Evolutionary conservation across 2,888 invertebrate species (phyloP), one percentile per base, ranked within the genome.

Genomic region (Phymatocera aterrima): DNA sequence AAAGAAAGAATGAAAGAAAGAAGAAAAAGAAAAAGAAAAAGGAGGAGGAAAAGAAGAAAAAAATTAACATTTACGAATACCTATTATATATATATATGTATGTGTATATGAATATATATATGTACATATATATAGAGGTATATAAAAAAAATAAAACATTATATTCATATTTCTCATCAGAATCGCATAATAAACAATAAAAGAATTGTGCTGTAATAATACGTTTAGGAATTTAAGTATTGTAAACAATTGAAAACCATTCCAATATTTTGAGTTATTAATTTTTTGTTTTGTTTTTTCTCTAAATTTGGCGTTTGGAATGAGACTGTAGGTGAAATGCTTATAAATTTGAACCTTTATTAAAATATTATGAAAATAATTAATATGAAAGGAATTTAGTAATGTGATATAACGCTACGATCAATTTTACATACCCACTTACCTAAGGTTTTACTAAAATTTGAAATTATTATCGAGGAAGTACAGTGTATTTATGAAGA

Each of bases 91-190:
- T n/a, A n/a, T n/a, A n/a, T n/a, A n/a, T n/a, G n/a, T n/a, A n/a
- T n/a, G n/a, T n/a, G n/a, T n/a, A n/a, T n/a, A n/a, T n/a, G n/a
- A n/a, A n/a, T n/a, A n/a, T n/a, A n/a, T n/a, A n/a, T n/a, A n/a
- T n/a, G n/a, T n/a, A n/a, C n/a, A n/a, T n/a, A n/a, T n/a, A n/a
- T n/a, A n/a, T n/a, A n/a, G n/a, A n/a, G n/a, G n/a, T n/a, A n/a
- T n/a, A n/a, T n/a, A n/a, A n/a, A n/a, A n/a, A n/a, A n/a, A n/a
- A 85, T 85, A 87, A 88, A 84, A 87, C 84, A 83, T 83, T 82
- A 82, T 82, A 83, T 82, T 82, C 80, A 80, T 82, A 83, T 82
- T 81, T 81, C 79, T 80, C 75, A 61, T 57, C 75, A 60, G 75
- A 60, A 60, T 57, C 43, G 75, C 75, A 75, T 75, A 72, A 72